phyloP scores from a whole-genome alignment of 2,797 vertebrate genomes.

The Acanthornis magna region DNA sequence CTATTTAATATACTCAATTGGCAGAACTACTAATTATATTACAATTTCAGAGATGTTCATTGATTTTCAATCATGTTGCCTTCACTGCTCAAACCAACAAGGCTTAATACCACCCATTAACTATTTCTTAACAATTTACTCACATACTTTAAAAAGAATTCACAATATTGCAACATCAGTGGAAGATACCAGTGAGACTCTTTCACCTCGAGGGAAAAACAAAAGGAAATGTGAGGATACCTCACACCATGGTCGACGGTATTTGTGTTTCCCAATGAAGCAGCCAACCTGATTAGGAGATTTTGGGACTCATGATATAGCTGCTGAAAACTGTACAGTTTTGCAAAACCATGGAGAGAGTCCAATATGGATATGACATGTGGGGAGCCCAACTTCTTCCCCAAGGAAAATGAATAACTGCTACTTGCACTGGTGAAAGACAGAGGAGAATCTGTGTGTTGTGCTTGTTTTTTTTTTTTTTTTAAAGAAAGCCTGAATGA shows the following conservation, averaged over 20 bases:
- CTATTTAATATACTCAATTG: conserved; percentile 11
- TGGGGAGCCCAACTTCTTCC: neutral
- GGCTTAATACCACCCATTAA: neutral
- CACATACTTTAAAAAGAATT: neutral
- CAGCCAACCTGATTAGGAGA: neutral
- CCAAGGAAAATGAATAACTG: neutral
- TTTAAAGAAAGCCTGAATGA: neutral
- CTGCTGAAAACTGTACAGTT: neutral
- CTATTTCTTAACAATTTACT: neutral
- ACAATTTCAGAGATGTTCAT: conserved; percentile 16
- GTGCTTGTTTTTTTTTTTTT: neutral
- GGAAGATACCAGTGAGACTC: neutral
- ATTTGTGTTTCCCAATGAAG: neutral
- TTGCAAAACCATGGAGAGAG: neutral
- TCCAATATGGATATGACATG: neutral
- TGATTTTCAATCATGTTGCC: conserved; percentile 49
- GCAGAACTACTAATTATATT: conserved; percentile 47
- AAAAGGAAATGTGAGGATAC: neutral
- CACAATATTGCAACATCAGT: neutral
- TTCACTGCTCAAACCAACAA: conserved; percentile 15
- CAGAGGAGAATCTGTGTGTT: neutral
- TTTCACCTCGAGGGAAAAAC: neutral
- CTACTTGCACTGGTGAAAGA: neutral
- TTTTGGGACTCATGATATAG: neutral
- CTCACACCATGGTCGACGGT: rapidly evolving